Evolutionary conservation across 1,140 invertebrate genomes (phyloP).

Genomic region (Microvelia longipes): DNA sequence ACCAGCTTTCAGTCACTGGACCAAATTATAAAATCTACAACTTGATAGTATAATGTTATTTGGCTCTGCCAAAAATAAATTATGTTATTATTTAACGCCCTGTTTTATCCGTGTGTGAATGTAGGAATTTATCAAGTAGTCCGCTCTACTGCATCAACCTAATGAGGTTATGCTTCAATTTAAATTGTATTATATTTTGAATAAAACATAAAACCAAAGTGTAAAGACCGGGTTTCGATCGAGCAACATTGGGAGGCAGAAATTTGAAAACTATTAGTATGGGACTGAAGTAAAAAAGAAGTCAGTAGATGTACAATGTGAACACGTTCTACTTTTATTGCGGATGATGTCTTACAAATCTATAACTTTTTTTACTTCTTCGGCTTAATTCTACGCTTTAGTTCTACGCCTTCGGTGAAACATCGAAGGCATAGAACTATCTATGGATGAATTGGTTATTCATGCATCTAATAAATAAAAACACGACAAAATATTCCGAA

Average conservation of each 20-base stretch:
- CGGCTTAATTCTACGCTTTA: conserved; percentile 31
- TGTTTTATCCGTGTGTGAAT: too few species aligned
- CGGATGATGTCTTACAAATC: background rate
- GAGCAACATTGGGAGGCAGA: background rate
- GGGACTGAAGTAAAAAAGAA: background rate
- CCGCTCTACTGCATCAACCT: too few species aligned
- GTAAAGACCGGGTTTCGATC: too few species aligned
- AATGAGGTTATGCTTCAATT: too few species aligned
- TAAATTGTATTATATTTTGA: too few species aligned
- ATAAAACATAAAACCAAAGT: too few species aligned
- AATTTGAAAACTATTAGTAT: background rate
- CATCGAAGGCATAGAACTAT: background rate
- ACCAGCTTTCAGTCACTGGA: too few species aligned
- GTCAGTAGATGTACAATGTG: background rate
- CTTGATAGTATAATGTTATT: too few species aligned
- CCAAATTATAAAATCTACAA: too few species aligned
- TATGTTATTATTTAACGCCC: too few species aligned
- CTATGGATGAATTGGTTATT: background rate
- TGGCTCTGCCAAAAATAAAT: too few species aligned
- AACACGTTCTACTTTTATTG: background rate
- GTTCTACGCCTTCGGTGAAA: conserved; percentile 17
- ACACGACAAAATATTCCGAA: background rate
- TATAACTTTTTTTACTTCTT: conserved; percentile 18
- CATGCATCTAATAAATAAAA: background rate
- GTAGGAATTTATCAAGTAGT: too few species aligned